Base-by-base conservation (phyloP, 37 sponge, comb jelly and placozoan genomes). In the Bolinopsis microptera region DNA sequence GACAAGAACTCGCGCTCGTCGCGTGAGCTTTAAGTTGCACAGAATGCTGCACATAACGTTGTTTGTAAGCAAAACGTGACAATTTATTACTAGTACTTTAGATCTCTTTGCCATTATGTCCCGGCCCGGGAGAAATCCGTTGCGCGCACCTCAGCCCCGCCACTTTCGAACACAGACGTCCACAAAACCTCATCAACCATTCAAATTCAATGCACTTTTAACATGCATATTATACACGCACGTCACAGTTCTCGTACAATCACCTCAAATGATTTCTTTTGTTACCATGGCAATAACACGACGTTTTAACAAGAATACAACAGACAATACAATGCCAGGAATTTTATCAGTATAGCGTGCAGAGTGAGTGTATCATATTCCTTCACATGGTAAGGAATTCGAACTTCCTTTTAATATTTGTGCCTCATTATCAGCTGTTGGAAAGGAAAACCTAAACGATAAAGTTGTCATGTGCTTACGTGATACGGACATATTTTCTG, bases 211-310 rank as follows among this genome's bases (percentile, higher is more conserved):
- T 48, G 61, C 61, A 48, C 5, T 48, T 48, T 48, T 48, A 48
- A 48, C 61, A 13, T 48, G 61, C 61, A 48, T 13, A 48, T 48
- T 48, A 48, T 48, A 48, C 61, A 48, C 61, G 61, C 61, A 48
- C 61, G 61, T 48, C 61, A 48, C 61, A 13, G 13, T 48, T 13
- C 13, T 13, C 61, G 13, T 48, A 48, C 13, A 48, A 48, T 13
- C 61, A 48, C 13, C 61, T 48, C 61, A 48, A 48, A 48, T 18
- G 61, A 48, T 48, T 48, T 48, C 61, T 48, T 24, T 1, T 36
- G 80, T 77, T 35, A 32, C 80, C 37, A 77, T 77, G 80, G 80
- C 21, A 77, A 77, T 77, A 77, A 77, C 80, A 77, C 80, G 80
- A 77, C 34, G 37, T 35, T 35, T 13, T 77, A 13, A 32, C 80